Conservation (phyloP, 2,113 vertebrate genomes). For the Xiphias gladius region DNA sequence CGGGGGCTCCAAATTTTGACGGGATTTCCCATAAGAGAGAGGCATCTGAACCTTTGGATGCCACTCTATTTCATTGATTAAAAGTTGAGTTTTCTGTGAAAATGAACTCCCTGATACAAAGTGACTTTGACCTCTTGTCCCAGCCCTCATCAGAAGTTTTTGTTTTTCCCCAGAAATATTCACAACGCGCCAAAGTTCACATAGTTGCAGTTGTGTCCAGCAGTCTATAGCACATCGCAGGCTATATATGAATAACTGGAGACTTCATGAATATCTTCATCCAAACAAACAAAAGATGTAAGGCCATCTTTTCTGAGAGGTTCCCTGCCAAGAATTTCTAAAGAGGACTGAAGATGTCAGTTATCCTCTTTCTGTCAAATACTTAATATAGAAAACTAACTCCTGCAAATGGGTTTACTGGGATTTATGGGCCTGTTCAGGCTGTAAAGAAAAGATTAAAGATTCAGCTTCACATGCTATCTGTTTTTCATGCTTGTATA, state of each 20-base stretch:
- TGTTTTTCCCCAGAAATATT: neutral
- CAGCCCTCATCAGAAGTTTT: neutral
- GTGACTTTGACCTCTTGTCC: conserved; percentile 21
- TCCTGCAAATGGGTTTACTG: neutral
- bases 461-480: neutral
- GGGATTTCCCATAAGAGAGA: conserved; percentile 27
- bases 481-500: neutral
- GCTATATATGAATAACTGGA: neutral
- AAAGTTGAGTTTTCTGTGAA: conserved; percentile 34
- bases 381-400: conserved; percentile 19
- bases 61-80: conserved; percentile 33
- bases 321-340: neutral
- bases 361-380: neutral
- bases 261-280: neutral
- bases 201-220: conserved; percentile 4
- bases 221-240: neutral
- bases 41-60: conserved; percentile 46
- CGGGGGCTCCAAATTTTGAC: conserved; percentile 25
- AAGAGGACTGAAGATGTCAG: neutral
- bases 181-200: neutral
- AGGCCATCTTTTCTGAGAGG: neutral
- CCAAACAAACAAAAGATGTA: neutral
- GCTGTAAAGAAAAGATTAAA: conserved; percentile 7
- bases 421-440: conserved; percentile 7
- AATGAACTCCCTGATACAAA: conserved; percentile 25